Evolutionary conservation across 1,140 invertebrate genomes (phyloP).

Genomic region (Brachionus angularis): DNA sequence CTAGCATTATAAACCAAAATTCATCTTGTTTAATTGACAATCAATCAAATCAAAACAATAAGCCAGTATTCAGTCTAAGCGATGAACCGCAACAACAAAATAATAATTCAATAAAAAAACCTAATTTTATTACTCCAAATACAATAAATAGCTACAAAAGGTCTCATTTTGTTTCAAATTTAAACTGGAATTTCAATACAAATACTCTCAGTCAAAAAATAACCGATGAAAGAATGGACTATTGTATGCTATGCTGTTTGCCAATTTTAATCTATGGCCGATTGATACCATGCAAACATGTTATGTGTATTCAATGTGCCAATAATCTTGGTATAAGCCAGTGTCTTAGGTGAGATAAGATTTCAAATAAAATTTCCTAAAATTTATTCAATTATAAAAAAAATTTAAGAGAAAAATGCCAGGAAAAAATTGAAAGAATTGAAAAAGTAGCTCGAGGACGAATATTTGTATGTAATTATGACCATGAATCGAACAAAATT

Average conservation of each 20-base stretch:
- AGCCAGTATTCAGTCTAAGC: too few species aligned
- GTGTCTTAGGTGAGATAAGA: slow-evolving; percentile 1
- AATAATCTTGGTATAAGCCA: background rate
- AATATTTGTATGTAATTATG: slow-evolving; percentile 30
- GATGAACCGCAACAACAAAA: too few species aligned
- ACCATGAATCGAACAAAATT: background rate
- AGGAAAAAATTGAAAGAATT: slow-evolving; percentile 20
- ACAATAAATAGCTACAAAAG: too few species aligned
- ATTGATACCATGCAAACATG: slow-evolving; percentile 34
- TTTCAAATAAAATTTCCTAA: background rate
- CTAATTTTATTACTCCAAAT: too few species aligned
- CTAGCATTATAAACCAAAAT: background rate
- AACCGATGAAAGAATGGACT: slow-evolving; percentile 2
- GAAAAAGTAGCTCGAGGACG: slow-evolving; percentile 5
- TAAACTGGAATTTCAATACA: too few species aligned
- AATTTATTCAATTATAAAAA: background rate
- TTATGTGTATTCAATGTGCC: slow-evolving; percentile 26
- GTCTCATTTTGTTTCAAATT: too few species aligned
- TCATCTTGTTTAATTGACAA: too few species aligned
- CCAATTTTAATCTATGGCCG: slow-evolving; percentile 30
- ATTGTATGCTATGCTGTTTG: background rate
- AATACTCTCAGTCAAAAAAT: slow-evolving; percentile 12
- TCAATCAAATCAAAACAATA: background rate
- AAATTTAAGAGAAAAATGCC: slow-evolving; percentile 2
- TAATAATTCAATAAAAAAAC: too few species aligned